Percentiles rank a stretch among this genome's conserved stretches.
Conservation (phyloP, 1,140 invertebrate genomes). For the Chymomyza costata region DNA sequence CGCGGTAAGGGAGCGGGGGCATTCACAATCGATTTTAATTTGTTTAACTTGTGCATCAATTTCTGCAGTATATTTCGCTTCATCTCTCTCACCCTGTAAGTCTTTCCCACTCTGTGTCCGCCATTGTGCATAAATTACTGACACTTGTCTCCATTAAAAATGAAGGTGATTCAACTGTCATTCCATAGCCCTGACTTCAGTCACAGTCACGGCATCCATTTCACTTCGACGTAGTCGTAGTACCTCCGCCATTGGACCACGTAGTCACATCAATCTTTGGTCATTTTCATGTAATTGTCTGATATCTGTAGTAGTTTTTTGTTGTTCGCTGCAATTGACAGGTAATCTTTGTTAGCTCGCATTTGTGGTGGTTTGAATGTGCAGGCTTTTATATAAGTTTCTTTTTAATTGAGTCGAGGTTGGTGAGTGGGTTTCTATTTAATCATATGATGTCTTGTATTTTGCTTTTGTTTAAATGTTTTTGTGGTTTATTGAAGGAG, state of each 20-base stretch:
- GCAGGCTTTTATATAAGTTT: too few relatives aligned
- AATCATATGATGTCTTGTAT: too few relatives aligned
- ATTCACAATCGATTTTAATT: conserved; percentile 68
- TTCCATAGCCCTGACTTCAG: conserved; percentile 42
- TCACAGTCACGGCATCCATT: conserved; percentile 58
- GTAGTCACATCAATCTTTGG: conserved; percentile 69
- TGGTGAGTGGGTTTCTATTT: too few relatives aligned
- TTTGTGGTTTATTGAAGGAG: too few relatives aligned
- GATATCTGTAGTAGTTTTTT: conserved; percentile 30
- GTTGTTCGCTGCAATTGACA: conserved; percentile 46
- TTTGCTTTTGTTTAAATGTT: too few relatives aligned
- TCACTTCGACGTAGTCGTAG: conserved; percentile 52
- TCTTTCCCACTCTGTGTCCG: background rate
- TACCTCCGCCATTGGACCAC: conserved; percentile 51
- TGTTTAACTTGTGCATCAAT: conserved; percentile 73
- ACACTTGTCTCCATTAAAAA: conserved; percentile 74
- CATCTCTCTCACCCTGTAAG: background rate
- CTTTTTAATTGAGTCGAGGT: too few relatives aligned
- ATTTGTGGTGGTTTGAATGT: too few relatives aligned
- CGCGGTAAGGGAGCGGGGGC: conserved; percentile 5
- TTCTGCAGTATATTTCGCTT: conserved; percentile 56
- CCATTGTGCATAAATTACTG: conserved; percentile 72
- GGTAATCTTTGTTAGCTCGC: conserved; percentile 35
- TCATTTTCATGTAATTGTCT: conserved; percentile 71
- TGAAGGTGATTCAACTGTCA: conserved; percentile 71